Percentiles rank a stretch among this genome's conserved stretches.
These are phyloP conservation scores for Leptocoma aspasia DNA, from an alignment of 2,113 vertebrate genomes.

Conservation along the genomic window DNA sequence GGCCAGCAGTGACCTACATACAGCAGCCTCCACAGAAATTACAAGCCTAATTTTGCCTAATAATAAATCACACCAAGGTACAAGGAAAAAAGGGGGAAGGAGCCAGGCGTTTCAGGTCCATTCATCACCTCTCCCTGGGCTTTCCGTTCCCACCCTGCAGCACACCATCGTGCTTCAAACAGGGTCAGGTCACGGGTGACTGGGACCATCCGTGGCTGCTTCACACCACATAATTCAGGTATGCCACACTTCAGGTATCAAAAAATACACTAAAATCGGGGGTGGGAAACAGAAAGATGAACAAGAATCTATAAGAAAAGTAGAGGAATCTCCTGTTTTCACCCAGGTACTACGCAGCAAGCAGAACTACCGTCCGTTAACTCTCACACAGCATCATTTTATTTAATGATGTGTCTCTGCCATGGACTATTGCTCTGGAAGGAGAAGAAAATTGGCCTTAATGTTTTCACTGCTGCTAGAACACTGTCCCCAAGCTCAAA, in stretches of 20 bases:
- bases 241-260: neutral
- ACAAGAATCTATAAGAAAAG: neutral
- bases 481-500: neutral
- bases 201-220: neutral
- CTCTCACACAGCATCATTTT: neutral
- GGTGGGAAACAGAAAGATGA: neutral
- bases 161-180: neutral
- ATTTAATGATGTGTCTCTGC: neutral
- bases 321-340: neutral
- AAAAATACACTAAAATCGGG: neutral
- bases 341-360: neutral
- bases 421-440: neutral
- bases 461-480: neutral
- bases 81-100: neutral
- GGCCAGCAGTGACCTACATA: slow-evolving; percentile 43
- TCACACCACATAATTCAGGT: neutral
- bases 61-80: neutral
- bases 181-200: neutral
- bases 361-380: neutral
- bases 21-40: neutral
- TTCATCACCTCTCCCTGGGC: neutral
- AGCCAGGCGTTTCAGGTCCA: neutral
- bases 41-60: neutral
- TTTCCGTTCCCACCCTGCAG: neutral
- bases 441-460: neutral